Percentiles rank a stretch among this genome's conserved stretches.
phyloP scores from a whole-genome alignment of 1,140 invertebrate species.

The Cardiocondyla obscurior region DNA sequence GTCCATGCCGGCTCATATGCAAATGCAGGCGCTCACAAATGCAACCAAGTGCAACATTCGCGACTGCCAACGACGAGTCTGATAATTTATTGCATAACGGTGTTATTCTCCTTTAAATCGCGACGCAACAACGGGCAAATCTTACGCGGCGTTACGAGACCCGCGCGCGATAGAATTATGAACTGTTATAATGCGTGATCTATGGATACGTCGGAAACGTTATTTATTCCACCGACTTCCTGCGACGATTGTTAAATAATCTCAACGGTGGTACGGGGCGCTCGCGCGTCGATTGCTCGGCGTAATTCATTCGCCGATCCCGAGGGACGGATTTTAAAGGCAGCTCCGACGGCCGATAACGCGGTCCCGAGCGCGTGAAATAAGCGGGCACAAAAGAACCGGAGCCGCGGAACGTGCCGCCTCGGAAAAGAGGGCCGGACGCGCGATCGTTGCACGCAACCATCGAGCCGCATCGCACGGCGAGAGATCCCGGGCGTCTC shows the following conservation, averaged over 20 bases:
- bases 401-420: slow-evolving; percentile 3
- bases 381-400: neutral
- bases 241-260: slow-evolving; percentile 44
- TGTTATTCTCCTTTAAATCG: slow-evolving; percentile 53
- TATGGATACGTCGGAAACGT: slow-evolving; percentile 39
- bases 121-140: slow-evolving; percentile 45
- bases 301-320: slow-evolving; percentile 35
- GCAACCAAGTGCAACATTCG: slow-evolving; percentile 56
- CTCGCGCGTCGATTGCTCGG: slow-evolving; percentile 3
- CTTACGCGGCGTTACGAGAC: neutral
- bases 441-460: neutral
- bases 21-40: slow-evolving; percentile 45
- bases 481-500: neutral
- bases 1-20: slow-evolving; percentile 28
- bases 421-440: slow-evolving; percentile 15
- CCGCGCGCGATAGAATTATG: slow-evolving; percentile 42
- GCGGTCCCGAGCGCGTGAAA: slow-evolving; percentile 6
- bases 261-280: neutral
- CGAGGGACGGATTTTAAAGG: slow-evolving; percentile 8
- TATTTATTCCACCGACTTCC: slow-evolving; percentile 36
- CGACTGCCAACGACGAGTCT: slow-evolving; percentile 49
- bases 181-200: slow-evolving; percentile 50
- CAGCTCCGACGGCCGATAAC: neutral
- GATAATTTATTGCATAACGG: slow-evolving; percentile 54
- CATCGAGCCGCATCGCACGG: neutral